These are phyloP conservation scores for Smutsia gigantea DNA, from an alignment of 2,797 vertebrate genomes.

Conservation along the genomic window DNA sequence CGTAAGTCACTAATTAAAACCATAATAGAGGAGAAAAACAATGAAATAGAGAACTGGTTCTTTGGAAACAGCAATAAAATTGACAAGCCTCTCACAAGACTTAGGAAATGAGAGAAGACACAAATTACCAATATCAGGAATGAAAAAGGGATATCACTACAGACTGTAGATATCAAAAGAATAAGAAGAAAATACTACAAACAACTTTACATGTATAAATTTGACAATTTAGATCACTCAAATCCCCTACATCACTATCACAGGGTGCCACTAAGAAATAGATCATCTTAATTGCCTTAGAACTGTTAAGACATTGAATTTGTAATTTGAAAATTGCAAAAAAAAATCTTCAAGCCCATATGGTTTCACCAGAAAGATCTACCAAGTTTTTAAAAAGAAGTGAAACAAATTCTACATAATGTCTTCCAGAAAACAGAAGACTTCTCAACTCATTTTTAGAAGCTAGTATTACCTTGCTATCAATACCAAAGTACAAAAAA, in stretches of 20 bases:
- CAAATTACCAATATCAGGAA: neutral
- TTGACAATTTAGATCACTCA: neutral
- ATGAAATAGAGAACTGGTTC: neutral
- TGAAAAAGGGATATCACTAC: neutral
- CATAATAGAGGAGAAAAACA: neutral
- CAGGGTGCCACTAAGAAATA: neutral
- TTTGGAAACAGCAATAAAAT: neutral
- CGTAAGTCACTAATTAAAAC: neutral
- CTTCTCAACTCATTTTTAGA: conserved; percentile 25
- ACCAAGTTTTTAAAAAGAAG: conserved; percentile 40
- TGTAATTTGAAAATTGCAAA: neutral
- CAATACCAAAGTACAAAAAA: neutral
- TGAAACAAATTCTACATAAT: conserved; percentile 21
- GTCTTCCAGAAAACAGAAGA: conserved; percentile 42
- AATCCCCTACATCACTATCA: neutral
- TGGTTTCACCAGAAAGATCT: conserved; percentile 25
- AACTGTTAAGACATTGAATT: conserved; percentile 25
- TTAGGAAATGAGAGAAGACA: neutral
- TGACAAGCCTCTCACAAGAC: neutral
- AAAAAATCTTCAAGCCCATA: conserved; percentile 11
- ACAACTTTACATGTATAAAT: neutral
- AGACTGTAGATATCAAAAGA: neutral
- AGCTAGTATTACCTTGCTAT: neutral
- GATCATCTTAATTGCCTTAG: neutral
- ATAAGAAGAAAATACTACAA: neutral